Evolutionary conservation across 2,113 vertebrate genomes (phyloP).

Genomic region (Cisticola juncidis): DNA sequence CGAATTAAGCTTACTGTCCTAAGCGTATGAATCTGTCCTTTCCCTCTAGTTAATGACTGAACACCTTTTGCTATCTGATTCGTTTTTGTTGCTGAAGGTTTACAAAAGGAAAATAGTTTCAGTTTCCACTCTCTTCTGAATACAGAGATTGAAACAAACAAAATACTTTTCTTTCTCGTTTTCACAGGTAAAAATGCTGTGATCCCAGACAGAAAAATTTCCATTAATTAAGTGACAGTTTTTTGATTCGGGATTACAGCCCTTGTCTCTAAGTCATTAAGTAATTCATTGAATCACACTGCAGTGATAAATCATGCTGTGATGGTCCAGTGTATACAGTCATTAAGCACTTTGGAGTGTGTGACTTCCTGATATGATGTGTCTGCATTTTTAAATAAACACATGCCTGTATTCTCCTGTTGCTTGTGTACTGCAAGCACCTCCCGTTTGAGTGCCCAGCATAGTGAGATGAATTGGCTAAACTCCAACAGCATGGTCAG

Average conservation of each 20-base stretch:
- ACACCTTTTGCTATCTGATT: not conserved
- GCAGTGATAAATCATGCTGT: conserved; percentile 16
- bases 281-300: not conserved
- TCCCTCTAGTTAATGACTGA: not conserved
- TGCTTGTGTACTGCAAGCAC: not conserved
- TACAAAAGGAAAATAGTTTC: not conserved
- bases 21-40: not conserved
- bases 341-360: conserved; percentile 49
- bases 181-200: not conserved
- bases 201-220: not conserved
- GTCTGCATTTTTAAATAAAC: conserved; percentile 40
- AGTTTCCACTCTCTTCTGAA: not conserved
- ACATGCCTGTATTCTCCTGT: conserved; percentile 29
- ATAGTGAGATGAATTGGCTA: conserved; percentile 5
- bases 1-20: not conserved
- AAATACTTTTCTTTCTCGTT: not conserved
- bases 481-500: not conserved
- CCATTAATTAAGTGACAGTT: not conserved
- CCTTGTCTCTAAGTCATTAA: not conserved
- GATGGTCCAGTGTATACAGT: not conserved
- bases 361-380: conserved; percentile 15
- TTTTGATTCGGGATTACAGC: not conserved
- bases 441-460: not conserved
- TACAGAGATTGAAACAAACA: not conserved
- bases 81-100: not conserved